Percentiles rank a stretch among this genome's conserved stretches.
Conservation (phyloP, 2,797 vertebrate species). For the Scleropages formosus region DNA sequence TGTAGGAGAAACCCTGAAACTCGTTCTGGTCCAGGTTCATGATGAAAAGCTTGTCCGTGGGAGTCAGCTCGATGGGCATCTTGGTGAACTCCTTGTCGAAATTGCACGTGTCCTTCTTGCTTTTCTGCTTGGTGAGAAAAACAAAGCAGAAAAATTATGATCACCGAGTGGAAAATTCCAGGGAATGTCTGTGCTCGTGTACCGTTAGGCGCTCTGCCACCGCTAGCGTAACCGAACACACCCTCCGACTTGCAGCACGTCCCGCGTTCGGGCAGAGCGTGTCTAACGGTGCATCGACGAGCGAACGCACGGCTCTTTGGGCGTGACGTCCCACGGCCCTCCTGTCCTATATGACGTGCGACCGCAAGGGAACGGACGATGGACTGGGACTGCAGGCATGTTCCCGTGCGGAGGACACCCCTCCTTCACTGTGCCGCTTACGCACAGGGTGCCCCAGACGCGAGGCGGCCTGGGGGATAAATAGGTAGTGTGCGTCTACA, state of each 20-base stretch:
- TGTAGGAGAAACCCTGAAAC: slow-evolving; percentile 98
- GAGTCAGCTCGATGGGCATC: slow-evolving; percentile 93
- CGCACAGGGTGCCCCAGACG: too few species aligned
- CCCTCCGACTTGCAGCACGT: slow-evolving; percentile 1
- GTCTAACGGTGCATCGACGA: slow-evolving; percentile 3
- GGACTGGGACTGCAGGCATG: slow-evolving; percentile 40
- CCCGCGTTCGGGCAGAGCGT: slow-evolving; percentile 28
- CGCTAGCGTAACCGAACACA: neutral
- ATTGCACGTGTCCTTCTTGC: slow-evolving; percentile 88
- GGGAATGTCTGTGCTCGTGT: slow-evolving; percentile 13
- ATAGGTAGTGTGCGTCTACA: neutral
- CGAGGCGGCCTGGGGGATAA: too few species aligned
- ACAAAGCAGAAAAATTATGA: neutral
- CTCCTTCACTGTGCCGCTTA: neutral
- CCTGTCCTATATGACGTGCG: too few species aligned
- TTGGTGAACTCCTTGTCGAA: slow-evolving; percentile 99
- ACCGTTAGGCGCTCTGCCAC: neutral
- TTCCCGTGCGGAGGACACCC: slow-evolving; percentile 30
- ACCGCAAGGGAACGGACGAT: slow-evolving; percentile 40
- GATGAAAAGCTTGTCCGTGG: slow-evolving; percentile 99
- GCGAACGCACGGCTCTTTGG: neutral
- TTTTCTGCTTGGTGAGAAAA: slow-evolving; percentile 76
- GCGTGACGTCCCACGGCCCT: too few species aligned
- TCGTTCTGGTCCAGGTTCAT: slow-evolving; percentile 99
- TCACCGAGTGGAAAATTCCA: neutral